Evolutionary conservation across 1,140 invertebrate species (phyloP), one percentile per base, ranked within the genome.

Genomic region (Drosophila navojoa): DNA sequence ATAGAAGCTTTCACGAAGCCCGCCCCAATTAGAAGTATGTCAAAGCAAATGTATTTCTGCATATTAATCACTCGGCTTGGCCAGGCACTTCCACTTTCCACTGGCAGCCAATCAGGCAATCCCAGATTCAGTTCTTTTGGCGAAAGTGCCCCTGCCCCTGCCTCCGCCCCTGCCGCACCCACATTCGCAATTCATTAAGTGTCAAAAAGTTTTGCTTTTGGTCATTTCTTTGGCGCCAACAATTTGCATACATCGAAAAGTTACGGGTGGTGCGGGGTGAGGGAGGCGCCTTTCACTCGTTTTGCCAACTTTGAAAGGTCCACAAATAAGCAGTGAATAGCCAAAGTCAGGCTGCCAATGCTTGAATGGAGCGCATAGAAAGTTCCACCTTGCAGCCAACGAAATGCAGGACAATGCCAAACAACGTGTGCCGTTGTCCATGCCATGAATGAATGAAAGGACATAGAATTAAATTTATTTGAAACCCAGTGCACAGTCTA

Each of bases 381-480:
- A 87, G 67, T 64, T 84, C 49, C 63, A 86, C 82, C 82, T 79
- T 87, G 71, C 25, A 62, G 19, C 40, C 58, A 70, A 42, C 49
- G 50, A 64, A 71, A 64, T 64, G 61, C 70, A 64, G 77, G 54
- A 85, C 81, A 86, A 86, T 81, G 74, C 44, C 42, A 38, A 19
- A 13, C 49, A 68, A 68, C 50, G 78, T 62, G 70, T 60, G 63
- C 32, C 40, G 54, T 53, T 68, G 71, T 63, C 62, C 76, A 87
- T 86, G 87, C 82, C 81, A 66, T 42, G 84, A 89, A 77, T 87
- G 84, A 79, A 76, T 87, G 82, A 79, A 76, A 86, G 87, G 84
- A 87, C 82, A 89, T 89, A 89, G 82, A 89, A 87, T 87, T 87
- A 84, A 87, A 87, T 87, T 87, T 87, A 87, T 87, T 87, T 76